Evolutionary conservation across 2,888 invertebrate species (phyloP), one percentile per base, ranked within the genome.

Genomic region (Eudasyphora cyanicolor): DNA sequence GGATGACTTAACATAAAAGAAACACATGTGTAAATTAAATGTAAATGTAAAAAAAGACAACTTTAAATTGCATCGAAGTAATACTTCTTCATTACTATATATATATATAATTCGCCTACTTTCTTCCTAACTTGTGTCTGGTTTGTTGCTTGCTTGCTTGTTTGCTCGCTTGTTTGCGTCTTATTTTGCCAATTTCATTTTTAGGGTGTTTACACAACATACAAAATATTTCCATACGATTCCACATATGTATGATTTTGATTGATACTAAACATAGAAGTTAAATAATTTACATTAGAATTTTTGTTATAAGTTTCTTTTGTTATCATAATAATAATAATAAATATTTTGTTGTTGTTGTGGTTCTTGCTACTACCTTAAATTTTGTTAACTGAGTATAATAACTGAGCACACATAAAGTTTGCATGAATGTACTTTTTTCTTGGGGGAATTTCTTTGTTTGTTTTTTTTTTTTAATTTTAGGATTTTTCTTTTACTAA

Each of bases 331-430:
- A 54, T 12, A 12, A n/a, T 54, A 24, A 24, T 54, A 76, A 79
- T 70, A 82, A 79, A 79, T 79, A 79, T 71, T 79, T 57, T 79
- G 64, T 38, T 70, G 38, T 75, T 75, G 29, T 75, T 24, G 60
- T 45, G 74, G 27, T 57, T 69, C 32, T 64, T 75, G 71, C 79
- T 60, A 67, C 67, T 67, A 67, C 67, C 42, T 79, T 83, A 79
- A 64, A n/a, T n/a, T 49, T 70, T 80, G 74, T 80, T 79, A 74
- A 83, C 77, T 83, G 79, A 83, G 83, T 83, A 83, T 77, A 77
- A 80, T 83, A 83, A 79, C 79, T 83, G 82, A 83, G 79, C 82
- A 74, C 82, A 83, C 82, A 79, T 74, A 79, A 70, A 69, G 67
- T 79, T 76, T 79, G 62, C 76, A 54, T 74, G 19, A 67, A 38